These are phyloP conservation scores for Oscheius sp. DNA, from an alignment of 2,888 invertebrate genomes.

Conservation along the genomic window DNA sequence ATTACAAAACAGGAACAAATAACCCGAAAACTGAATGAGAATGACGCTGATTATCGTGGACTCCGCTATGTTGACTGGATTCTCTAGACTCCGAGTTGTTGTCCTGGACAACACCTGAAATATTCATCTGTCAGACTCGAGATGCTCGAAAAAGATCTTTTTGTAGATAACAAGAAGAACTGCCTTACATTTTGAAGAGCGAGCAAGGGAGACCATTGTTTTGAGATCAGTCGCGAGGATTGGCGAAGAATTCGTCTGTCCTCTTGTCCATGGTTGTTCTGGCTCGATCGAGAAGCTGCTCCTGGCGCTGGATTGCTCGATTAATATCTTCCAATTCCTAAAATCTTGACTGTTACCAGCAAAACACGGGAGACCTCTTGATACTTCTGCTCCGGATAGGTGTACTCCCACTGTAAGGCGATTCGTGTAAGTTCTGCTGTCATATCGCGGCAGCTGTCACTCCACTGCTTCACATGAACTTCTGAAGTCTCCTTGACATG, in stretches of 20 bases:
- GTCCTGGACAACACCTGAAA: no score
- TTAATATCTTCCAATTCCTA: constrained; percentile 30
- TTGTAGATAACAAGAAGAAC: no score
- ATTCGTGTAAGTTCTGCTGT: constrained; percentile 29
- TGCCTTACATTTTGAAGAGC: no score
- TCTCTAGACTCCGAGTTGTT: no score
- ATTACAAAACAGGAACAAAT: no score
- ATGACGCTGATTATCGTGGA: no score
- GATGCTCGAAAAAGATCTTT: no score
- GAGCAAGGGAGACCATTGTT: no score
- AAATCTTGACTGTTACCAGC: neutral
- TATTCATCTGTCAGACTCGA: no score
- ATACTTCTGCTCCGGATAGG: constrained; percentile 20
- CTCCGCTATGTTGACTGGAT: no score
- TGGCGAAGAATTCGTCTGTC: constrained; percentile 33
- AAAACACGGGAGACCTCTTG: constrained; percentile 9
- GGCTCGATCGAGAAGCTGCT: constrained; percentile 19
- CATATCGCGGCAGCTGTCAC: constrained; percentile 20
- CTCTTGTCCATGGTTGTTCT: constrained; percentile 17
- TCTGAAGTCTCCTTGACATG: constrained; percentile 70
- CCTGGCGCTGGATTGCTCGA: constrained; percentile 25
- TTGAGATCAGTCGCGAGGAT: constrained; percentile 2
- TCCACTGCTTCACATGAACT: constrained; percentile 51
- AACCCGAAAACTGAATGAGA: no score
- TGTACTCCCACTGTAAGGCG: constrained; percentile 14